Evolutionary conservation across 2,797 vertebrate genomes (phyloP).

Genomic region (Chelonia mydas): DNA sequence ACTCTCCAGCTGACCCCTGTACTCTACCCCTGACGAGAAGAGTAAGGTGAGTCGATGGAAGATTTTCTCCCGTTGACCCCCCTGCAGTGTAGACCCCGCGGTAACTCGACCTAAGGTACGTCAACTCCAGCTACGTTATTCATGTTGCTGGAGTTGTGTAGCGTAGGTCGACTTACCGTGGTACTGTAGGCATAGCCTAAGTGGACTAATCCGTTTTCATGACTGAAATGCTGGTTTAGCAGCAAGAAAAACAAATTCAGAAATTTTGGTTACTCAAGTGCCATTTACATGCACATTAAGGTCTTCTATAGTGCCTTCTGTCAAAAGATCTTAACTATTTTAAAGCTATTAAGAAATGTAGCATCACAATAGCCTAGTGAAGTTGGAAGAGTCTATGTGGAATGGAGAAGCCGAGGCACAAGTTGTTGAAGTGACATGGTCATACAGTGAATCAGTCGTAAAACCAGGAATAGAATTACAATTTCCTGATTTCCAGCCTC

Average conservation of each 20-base stretch:
- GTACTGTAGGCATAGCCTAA: background rate
- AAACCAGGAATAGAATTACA: background rate
- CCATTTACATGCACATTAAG: background rate
- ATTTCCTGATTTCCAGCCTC: background rate
- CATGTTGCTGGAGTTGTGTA: too few relatives aligned
- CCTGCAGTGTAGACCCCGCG: too few relatives aligned
- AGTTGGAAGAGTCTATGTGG: background rate
- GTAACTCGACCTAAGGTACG: too few relatives aligned
- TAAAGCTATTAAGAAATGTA: background rate
- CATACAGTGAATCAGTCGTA: background rate
- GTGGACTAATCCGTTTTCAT: background rate
- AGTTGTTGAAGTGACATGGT: background rate
- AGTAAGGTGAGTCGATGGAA: too few relatives aligned
- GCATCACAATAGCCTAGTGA: background rate
- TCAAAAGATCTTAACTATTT: background rate
- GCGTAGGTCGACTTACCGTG: too few relatives aligned
- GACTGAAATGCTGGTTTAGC: background rate
- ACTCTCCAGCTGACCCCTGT: too few relatives aligned
- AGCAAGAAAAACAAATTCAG: fast-evolving
- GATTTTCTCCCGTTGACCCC: too few relatives aligned
- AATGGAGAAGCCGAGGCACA: background rate
- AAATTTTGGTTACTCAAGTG: background rate
- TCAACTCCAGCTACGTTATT: too few relatives aligned
- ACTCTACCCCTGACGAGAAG: too few relatives aligned
- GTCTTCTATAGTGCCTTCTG: background rate